Evolutionary conservation across 2,888 invertebrate species (phyloP).

Genomic region (Xestoiulus laeticollis): DNA sequence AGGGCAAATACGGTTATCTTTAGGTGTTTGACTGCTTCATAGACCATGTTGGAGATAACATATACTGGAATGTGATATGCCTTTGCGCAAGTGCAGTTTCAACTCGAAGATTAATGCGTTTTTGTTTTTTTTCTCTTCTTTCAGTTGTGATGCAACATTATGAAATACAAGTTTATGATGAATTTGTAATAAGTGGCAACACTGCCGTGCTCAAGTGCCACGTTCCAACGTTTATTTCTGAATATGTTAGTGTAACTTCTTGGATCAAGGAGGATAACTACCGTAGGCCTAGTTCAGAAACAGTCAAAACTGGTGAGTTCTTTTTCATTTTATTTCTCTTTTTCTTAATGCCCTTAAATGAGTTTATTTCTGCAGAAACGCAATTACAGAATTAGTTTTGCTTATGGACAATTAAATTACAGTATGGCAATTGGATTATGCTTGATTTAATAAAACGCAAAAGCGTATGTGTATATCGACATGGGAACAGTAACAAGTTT

Average conservation of each 20-base stretch:
- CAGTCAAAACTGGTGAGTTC: slow-evolving; percentile 41
- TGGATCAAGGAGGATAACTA: slow-evolving; percentile 52
- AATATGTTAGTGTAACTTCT: slow-evolving; percentile 54
- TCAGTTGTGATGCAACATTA: slow-evolving; percentile 54
- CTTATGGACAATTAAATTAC: neutral
- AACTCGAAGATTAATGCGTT: neutral
- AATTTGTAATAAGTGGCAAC: slow-evolving; percentile 54
- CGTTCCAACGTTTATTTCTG: slow-evolving; percentile 54
- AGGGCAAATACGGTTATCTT: neutral
- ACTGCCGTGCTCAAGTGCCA: slow-evolving; percentile 54
- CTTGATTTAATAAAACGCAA: neutral
- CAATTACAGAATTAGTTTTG: neutral
- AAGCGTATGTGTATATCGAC: neutral
- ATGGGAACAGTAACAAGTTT: neutral
- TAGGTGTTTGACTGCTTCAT: neutral
- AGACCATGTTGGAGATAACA: neutral
- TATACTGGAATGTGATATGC: neutral
- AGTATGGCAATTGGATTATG: neutral
- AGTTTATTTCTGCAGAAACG: neutral
- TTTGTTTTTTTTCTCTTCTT: slow-evolving; percentile 6
- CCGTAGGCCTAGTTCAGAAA: slow-evolving; percentile 42
- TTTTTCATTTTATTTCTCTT: neutral
- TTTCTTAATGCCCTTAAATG: neutral
- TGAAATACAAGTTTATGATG: slow-evolving; percentile 55
- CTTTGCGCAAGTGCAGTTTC: neutral